A percentile compares a stretch with the other conserved stretches of the same genome.
These are phyloP conservation scores for Autographa gamma DNA, from an alignment of 2,888 invertebrate genomes.

Conservation along the genomic window DNA sequence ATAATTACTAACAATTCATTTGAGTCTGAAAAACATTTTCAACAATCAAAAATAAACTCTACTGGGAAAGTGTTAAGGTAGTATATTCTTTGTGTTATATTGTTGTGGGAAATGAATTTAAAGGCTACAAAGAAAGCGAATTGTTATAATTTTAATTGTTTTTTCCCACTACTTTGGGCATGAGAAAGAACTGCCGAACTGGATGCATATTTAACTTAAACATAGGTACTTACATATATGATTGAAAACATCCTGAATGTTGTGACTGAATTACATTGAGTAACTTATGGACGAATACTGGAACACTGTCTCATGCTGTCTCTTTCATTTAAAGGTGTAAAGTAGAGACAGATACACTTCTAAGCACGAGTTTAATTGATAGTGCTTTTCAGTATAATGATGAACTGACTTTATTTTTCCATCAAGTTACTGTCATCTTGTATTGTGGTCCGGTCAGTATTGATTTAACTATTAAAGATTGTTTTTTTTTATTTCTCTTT, in stretches of 20 bases:
- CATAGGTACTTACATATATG: background rate
- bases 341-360: too few relatives aligned
- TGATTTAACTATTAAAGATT: too few relatives aligned
- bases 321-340: too few relatives aligned
- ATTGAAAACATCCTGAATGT: background rate
- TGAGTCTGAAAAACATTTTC: slow-evolving; percentile 31
- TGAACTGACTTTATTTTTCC: too few relatives aligned
- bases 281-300: background rate
- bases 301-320: too few relatives aligned
- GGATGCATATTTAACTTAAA: background rate
- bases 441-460: too few relatives aligned
- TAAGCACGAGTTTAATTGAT: too few relatives aligned
- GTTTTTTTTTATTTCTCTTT: too few relatives aligned
- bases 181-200: slow-evolving; percentile 12
- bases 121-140: slow-evolving; percentile 47
- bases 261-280: background rate
- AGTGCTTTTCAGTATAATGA: too few relatives aligned
- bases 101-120: slow-evolving; percentile 26
- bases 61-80: slow-evolving; percentile 13
- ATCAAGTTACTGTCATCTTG: too few relatives aligned
- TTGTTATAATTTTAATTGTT: slow-evolving; percentile 47
- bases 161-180: slow-evolving; percentile 38
- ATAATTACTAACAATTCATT: slow-evolving; percentile 38
- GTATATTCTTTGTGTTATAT: slow-evolving; percentile 11
- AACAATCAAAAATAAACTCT: slow-evolving; percentile 35